Evolutionary conservation across 2,113 vertebrate species (phyloP).

Genomic region (Hippocampus comes): DNA sequence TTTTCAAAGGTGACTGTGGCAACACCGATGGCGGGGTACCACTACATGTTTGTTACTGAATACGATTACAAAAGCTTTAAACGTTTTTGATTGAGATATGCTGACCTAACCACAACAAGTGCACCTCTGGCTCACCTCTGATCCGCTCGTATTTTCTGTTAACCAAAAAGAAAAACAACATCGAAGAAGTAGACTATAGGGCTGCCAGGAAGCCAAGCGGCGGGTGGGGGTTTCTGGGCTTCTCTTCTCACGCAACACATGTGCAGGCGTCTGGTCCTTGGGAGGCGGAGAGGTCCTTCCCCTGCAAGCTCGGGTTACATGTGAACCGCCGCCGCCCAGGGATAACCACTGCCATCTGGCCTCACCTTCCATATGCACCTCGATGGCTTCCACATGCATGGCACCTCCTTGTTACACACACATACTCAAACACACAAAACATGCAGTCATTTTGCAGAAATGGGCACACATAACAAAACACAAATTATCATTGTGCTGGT

Average conservation of each 20-base stretch:
- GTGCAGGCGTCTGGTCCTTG: constrained; percentile 56
- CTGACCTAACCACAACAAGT: neutral
- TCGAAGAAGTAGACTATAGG: neutral
- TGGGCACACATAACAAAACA: neutral
- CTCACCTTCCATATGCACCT: constrained; percentile 57
- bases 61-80: neutral
- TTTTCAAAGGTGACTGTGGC: too few relatives aligned
- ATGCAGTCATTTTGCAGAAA: neutral
- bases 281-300: constrained; percentile 59
- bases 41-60: neutral
- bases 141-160: neutral
- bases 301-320: constrained; percentile 64
- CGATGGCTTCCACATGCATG: constrained; percentile 71
- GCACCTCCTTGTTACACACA: constrained; percentile 34
- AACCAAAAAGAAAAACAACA: neutral
- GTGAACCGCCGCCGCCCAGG: constrained; percentile 59
- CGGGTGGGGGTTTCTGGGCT: constrained; percentile 52
- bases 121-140: neutral
- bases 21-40: too few relatives aligned
- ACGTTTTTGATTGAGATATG: neutral
- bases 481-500: neutral
- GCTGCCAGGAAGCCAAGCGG: constrained; percentile 54
- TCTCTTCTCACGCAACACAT: constrained; percentile 67
- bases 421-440: neutral
- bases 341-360: constrained; percentile 71